These are phyloP conservation scores for Rotaria socialis DNA, from an alignment of 2,888 invertebrate genomes.

Conservation along the genomic window DNA sequence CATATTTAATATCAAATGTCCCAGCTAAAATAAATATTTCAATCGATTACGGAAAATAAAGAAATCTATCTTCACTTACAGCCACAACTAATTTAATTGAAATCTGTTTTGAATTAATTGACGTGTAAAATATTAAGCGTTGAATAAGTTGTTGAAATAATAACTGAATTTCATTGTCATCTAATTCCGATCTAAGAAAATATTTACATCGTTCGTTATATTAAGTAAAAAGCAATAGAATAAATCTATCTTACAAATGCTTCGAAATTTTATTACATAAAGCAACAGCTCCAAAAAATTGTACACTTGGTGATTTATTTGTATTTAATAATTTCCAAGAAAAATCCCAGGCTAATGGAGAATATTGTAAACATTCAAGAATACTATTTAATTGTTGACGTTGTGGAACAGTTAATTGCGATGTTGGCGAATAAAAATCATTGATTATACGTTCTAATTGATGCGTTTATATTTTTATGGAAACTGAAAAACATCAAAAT, in stretches of 20 bases:
- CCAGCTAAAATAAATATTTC: background rate
- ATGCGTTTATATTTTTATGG: background rate
- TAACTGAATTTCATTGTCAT: slow-evolving; percentile 31
- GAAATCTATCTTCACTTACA: background rate
- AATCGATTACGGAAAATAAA: too few relatives aligned
- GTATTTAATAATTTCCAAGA: slow-evolving; percentile 46
- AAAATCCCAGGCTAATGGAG: slow-evolving; percentile 42
- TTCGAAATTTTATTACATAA: slow-evolving; percentile 47
- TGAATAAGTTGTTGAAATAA: slow-evolving; percentile 30
- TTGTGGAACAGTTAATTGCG: background rate
- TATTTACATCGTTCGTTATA: background rate
- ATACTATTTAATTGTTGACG: slow-evolving; percentile 31
- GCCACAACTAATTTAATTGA: slow-evolving; percentile 26
- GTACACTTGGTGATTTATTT: slow-evolving; percentile 46
- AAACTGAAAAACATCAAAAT: too few relatives aligned
- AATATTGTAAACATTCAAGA: slow-evolving; percentile 37
- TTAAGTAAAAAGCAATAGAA: background rate
- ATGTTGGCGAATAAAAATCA: slow-evolving; percentile 21
- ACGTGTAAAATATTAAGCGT: background rate
- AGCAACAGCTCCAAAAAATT: slow-evolving; percentile 48
- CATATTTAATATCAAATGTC: slow-evolving; percentile 42
- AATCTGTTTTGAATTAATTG: slow-evolving; percentile 32
- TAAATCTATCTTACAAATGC: slow-evolving; percentile 41
- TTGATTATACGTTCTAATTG: slow-evolving; percentile 25
- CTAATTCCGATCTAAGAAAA: background rate